Evolutionary conservation across 92 coral and sea anemone species (phyloP).

Genomic region (Porites divaricata): DNA sequence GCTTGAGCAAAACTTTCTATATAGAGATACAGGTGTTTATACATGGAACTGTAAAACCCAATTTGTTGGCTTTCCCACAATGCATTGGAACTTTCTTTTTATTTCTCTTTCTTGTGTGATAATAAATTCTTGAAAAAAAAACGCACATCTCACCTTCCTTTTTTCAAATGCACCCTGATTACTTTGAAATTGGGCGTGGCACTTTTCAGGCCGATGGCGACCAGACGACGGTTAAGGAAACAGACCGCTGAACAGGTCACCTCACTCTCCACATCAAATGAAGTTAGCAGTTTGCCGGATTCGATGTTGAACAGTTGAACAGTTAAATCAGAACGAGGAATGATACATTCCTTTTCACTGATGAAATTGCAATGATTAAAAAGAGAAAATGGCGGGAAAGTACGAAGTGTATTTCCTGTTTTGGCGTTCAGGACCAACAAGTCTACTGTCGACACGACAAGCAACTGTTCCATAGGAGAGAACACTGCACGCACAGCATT

Average conservation of each 20-base stretch:
- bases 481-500: background rate
- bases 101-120: too few species aligned
- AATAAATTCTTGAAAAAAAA: background rate
- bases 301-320: background rate
- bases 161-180: background rate
- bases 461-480: background rate
- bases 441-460: background rate
- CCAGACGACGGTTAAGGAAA: background rate
- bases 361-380: background rate
- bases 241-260: background rate
- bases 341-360: constrained; percentile 2
- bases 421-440: background rate
- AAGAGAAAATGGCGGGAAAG: background rate
- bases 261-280: background rate
- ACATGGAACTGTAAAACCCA: too few species aligned
- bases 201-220: background rate
- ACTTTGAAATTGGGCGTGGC: background rate
- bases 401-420: background rate
- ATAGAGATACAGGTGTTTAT: too few species aligned
- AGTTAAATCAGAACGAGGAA: background rate
- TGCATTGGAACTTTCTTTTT: too few species aligned
- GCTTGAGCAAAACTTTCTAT: too few species aligned
- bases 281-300: background rate
- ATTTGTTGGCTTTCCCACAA: too few species aligned
- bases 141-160: background rate